Evolutionary conservation across 2,113 vertebrate species (phyloP), one percentile per base, ranked within the genome.

Genomic region (Himantopus leucocephalus): DNA sequence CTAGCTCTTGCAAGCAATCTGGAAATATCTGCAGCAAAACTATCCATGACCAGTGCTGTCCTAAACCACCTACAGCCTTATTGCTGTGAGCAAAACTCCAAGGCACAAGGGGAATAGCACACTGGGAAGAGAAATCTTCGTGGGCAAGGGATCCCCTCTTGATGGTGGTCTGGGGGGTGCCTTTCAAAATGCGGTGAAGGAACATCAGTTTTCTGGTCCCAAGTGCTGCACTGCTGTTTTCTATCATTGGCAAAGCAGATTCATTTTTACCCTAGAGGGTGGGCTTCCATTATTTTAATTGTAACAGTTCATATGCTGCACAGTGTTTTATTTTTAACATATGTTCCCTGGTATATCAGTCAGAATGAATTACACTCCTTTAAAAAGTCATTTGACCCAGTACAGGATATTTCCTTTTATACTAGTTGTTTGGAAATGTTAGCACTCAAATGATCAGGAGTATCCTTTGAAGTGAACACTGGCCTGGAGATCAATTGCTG

Each of bases 311-410:
- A 45, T 67, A 56, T 37, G 66, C 58, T 70, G 50, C 55, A 59
- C 9, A 45, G 75, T 78, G 71, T 96, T 97, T 98, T 97, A 97
- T 96, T 97, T 98, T 97, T 97, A 97, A 97, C 96, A 96, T 97
- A 70, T 98, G 97, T 97, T 97, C 89, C 84, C 73, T 93, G 86
- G 95, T 96, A 96, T 92, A 97, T 93, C 93, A 94, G 77, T 96
- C 5, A 0, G 82, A 95, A 94, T 63, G n/a, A 97, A 91, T 97
- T 95, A 85, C 89, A 94, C 80, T 95, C 86, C 93, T 97, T 96
- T 96, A 96, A 97, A 97, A 97, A 96, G 77, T 90, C 94, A 94
- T 92, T 97, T 97, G 95, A 97, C 88, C 83, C 93, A 87, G 67
- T 95, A 95, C 77, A 93, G 95, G 87, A 70, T 97, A 96, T 97